phyloP scores from a whole-genome alignment of 2,888 invertebrate species.

The Andrena bicolor region DNA sequence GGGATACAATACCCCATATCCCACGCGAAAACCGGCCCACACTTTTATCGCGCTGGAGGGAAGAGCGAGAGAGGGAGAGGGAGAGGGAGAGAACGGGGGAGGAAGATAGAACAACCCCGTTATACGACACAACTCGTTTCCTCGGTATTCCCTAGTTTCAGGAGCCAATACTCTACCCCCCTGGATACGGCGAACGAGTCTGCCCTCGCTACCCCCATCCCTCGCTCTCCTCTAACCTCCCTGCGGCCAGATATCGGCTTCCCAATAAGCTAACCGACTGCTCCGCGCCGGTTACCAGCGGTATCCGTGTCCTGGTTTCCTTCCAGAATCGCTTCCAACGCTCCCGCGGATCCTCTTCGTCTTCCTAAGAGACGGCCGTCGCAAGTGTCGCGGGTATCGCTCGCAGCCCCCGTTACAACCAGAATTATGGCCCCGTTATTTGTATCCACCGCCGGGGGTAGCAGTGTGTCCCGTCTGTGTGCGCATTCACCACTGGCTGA shows the following conservation, averaged over 20 bases:
- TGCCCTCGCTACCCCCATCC: constrained; percentile 59
- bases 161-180: constrained; percentile 77
- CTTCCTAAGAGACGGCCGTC: background rate
- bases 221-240: constrained; percentile 71
- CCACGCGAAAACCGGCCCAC: constrained; percentile 70
- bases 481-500: background rate
- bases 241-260: constrained; percentile 85
- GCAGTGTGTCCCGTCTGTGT: no score
- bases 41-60: constrained; percentile 49
- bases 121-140: constrained; percentile 80
- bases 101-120: constrained; percentile 60
- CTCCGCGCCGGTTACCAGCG: constrained; percentile 74
- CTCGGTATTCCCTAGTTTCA: constrained; percentile 76
- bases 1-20: constrained; percentile 82
- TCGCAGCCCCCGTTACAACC: background rate
- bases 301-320: constrained; percentile 74
- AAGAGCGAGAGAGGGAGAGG: constrained; percentile 2
- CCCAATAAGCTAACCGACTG: constrained; percentile 83
- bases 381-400: background rate
- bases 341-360: constrained; percentile 37
- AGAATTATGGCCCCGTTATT: constrained; percentile 8
- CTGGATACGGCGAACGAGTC: constrained; percentile 67
- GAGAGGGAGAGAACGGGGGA: constrained; percentile 4
- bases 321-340: constrained; percentile 59
- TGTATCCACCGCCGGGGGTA: background rate